phyloP scores from a whole-genome alignment of 2,888 invertebrate species.

The Sycophila texana region DNA sequence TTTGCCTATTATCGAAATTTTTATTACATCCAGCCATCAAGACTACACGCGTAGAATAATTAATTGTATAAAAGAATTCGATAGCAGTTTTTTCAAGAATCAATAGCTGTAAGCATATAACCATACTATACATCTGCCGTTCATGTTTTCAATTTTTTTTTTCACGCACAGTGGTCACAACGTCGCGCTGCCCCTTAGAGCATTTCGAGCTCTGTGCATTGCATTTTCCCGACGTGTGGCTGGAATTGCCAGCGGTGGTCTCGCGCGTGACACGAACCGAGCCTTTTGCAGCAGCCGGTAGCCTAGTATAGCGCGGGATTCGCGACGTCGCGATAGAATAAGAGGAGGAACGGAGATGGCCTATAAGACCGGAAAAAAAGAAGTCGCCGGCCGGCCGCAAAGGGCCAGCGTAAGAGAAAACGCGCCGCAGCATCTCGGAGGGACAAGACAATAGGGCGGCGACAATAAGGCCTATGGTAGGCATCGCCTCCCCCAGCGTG shows the following conservation, averaged over 20 bases:
- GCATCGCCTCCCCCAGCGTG: background rate
- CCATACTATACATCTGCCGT: too few relatives aligned
- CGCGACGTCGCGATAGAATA: constrained; percentile 12
- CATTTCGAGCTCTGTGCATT: constrained; percentile 34
- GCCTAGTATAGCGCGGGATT: background rate
- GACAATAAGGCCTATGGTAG: constrained; percentile 65
- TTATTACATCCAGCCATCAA: too few relatives aligned
- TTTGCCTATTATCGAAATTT: too few relatives aligned
- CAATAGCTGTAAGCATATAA: too few relatives aligned
- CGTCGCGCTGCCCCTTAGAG: constrained; percentile 15
- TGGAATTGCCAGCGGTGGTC: background rate
- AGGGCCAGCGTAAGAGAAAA: constrained; percentile 56
- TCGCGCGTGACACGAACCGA: background rate
- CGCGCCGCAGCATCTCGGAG: constrained; percentile 51
- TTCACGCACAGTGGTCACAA: background rate
- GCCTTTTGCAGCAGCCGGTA: constrained; percentile 13
- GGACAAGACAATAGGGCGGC: constrained; percentile 70
- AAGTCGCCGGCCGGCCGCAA: constrained; percentile 19
- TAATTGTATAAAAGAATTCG: too few relatives aligned
- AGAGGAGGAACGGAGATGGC: background rate
- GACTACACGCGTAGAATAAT: too few relatives aligned
- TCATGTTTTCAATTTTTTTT: too few relatives aligned
- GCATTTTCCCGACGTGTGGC: constrained; percentile 22
- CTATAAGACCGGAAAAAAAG: background rate
- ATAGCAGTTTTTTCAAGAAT: too few relatives aligned